These are phyloP conservation scores for Bradypus variegatus DNA, from an alignment of 2,797 vertebrate genomes.

Conservation along the genomic window DNA sequence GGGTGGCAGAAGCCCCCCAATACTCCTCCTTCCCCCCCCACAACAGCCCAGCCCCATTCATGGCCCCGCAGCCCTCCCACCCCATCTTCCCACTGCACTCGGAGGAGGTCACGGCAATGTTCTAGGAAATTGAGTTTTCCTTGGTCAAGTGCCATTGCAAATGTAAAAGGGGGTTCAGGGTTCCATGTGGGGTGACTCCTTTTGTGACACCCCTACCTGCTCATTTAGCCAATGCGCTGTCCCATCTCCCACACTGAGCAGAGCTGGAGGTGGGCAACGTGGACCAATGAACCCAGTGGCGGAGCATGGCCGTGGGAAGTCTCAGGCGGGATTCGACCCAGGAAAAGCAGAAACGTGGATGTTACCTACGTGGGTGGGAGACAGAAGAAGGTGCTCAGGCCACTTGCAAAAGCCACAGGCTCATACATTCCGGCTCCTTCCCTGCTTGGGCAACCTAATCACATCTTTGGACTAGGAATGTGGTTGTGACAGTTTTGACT, in stretches of 20 bases:
- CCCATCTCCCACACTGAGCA: not conserved
- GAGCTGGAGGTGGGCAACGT: no score
- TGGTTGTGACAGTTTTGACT: not conserved
- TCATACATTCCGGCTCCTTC: not conserved
- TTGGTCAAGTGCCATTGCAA: no score
- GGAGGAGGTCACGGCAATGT: no score
- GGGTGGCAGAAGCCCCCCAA: not conserved
- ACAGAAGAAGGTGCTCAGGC: no score
- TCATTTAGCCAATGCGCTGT: not conserved
- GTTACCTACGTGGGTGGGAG: rapidly evolving
- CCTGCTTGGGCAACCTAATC: rapidly evolving
- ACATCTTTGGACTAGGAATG: not conserved
- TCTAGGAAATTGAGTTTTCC: not conserved
- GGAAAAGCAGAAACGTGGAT: not conserved
- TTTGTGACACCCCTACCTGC: no score
- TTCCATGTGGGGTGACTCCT: not conserved
- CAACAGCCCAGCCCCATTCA: no score
- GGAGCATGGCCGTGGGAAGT: not conserved
- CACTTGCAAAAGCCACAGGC: rapidly evolving
- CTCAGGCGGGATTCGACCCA: no score
- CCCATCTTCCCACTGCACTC: rapidly evolving
- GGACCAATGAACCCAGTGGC: no score
- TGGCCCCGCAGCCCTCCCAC: not conserved
- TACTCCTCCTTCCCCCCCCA: not conserved
- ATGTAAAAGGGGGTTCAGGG: not conserved